Percentiles rank a stretch among this genome's conserved stretches.
Evolutionary conservation across 2,888 invertebrate genomes (phyloP).

Genomic region (Epinotia bilunana): DNA sequence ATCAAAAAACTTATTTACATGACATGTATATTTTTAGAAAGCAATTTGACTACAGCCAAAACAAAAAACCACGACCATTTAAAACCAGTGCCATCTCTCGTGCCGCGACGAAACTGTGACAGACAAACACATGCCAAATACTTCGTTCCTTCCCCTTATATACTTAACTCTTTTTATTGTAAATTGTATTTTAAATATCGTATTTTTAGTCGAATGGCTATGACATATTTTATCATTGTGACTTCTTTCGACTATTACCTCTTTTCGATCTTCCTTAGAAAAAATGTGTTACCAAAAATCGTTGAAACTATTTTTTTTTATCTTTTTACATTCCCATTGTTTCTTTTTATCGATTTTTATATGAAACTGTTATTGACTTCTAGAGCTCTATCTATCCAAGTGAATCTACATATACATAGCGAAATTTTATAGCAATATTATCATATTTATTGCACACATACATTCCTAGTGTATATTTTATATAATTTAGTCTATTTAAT

Average conservation of each 20-base stretch:
- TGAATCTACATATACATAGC: conserved; percentile 46
- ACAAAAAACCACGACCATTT: conserved; percentile 11
- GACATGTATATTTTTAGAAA: not conserved
- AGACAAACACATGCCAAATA: conserved; percentile 51
- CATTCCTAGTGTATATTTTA: conserved; percentile 67
- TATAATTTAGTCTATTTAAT: conserved; percentile 54
- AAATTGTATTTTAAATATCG: conserved; percentile 48
- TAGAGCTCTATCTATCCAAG: conserved; percentile 28
- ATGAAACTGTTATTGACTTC: conserved; percentile 27
- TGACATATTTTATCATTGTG: conserved; percentile 32
- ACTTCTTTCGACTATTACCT: conserved; percentile 29
- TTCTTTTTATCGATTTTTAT: conserved; percentile 26
- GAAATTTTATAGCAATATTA: conserved; percentile 50
- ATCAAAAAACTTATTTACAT: too few relatives aligned
- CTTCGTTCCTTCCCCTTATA: conserved; percentile 47
- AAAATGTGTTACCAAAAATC: conserved; percentile 7
- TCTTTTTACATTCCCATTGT: conserved; percentile 33
- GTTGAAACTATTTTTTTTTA: conserved; percentile 9
- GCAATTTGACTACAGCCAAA: conserved; percentile 10
- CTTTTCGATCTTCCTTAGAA: conserved; percentile 28
- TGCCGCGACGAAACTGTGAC: conserved; percentile 16
- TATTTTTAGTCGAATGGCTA: conserved; percentile 37
- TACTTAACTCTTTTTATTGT: conserved; percentile 48
- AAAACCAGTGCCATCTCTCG: conserved; percentile 40
- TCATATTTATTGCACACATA: conserved; percentile 56